Base-by-base conservation (phyloP, 2,888 invertebrate species). In the Sylvicola fuscatus region DNA sequence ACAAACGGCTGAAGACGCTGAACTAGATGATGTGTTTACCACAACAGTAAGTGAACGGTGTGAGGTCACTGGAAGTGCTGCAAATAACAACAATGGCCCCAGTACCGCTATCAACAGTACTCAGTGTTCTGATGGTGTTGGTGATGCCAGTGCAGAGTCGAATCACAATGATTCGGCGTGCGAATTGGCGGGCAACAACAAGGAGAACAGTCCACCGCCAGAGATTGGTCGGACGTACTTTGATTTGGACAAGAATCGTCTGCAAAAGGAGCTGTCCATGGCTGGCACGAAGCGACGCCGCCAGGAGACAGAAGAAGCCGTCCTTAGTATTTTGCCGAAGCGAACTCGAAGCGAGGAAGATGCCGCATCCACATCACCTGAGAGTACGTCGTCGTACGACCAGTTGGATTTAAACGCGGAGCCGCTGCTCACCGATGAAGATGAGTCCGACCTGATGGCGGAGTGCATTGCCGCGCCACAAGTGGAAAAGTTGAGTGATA, bases 281-380 rank as follows among this genome's bases (percentile, higher is more conserved):
- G 16, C 21, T 39, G 45, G 48, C 65, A 39, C 53, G 64, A 35
- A 50, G 60, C 16, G 57, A 58, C 2, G 61, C 62, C 10, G 65
- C 65, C 62, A 62, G 60, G 66, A 66, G 45, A 62, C 62, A 8
- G 66, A 66, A 44, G 66, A 66, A 43, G 65, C 64, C 2, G 62
- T 65, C 12, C 58, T 63, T 39, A 63, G 62, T 11, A 66, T 65
- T 39, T 49, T 65, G 29, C 64, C 65, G 4, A 66, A 66, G 46
- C 53, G 56, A 38, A 54, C 55, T 36, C 56, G 55, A 46, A 46
- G 49, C 14, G 21, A 21, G 21, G n/a, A n/a, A n/a, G n/a, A n/a
- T n/a, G 4, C 21, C 21, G 4, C 21, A 21, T 21, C 21, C 21
- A 6, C 21, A 21, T 21, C 21, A 4, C 4, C 5, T 21, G 8